These are phyloP conservation scores for Ariolimax columbianus DNA, from an alignment of 2,888 invertebrate species.

Conservation along the genomic window DNA sequence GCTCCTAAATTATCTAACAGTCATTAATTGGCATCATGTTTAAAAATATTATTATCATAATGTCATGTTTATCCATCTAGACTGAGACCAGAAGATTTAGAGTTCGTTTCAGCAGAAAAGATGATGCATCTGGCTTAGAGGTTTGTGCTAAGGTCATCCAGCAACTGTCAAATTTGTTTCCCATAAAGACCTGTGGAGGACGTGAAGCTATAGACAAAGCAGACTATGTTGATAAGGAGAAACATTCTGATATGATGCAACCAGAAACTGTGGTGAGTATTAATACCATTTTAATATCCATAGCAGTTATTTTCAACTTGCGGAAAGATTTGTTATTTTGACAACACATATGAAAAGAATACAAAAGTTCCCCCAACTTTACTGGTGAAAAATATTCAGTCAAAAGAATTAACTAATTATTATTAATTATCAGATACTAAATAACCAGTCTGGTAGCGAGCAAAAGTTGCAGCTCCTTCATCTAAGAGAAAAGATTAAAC, in stretches of 20 bases:
- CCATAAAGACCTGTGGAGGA: conserved; percentile 58
- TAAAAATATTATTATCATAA: neutral
- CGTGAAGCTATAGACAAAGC: neutral
- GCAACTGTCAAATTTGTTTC: conserved; percentile 61
- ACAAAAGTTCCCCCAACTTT: no score
- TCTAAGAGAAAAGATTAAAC: no score
- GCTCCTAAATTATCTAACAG: neutral
- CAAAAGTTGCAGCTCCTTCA: no score
- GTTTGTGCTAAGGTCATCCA: conserved; percentile 58
- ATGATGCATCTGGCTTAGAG: conserved; percentile 41
- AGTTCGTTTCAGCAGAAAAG: conserved; percentile 59
- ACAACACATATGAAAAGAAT: no score
- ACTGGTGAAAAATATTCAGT: no score
- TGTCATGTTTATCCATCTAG: neutral
- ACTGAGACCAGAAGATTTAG: conserved; percentile 61
- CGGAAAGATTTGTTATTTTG: no score
- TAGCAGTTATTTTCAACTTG: neutral
- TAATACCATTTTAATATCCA: neutral
- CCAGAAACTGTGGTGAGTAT: neutral
- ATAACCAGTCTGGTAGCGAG: no score
- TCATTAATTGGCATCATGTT: neutral
- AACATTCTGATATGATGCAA: neutral
- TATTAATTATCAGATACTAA: no score
- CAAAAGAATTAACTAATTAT: no score
- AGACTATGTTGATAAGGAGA: conserved; percentile 10